Percentiles rank a stretch among this genome's conserved stretches.
Conservation (phyloP, 2,888 invertebrate species). For the Xanthorhoe designata region DNA sequence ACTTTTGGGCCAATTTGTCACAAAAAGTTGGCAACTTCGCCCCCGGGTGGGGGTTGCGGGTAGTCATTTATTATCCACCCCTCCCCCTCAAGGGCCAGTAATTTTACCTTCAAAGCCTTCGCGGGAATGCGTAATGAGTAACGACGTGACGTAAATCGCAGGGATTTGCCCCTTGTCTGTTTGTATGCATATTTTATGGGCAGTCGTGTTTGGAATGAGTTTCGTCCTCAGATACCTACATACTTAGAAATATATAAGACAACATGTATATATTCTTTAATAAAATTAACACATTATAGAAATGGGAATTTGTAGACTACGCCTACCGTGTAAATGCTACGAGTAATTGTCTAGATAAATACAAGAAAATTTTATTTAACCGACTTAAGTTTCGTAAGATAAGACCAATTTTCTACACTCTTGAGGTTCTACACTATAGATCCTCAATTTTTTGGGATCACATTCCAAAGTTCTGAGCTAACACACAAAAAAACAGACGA, state of each 20-base stretch:
- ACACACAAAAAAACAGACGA: too few species aligned
- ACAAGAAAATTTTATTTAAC: too few species aligned
- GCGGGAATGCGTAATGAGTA: conserved; percentile 81
- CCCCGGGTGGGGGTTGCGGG: conserved; percentile 58
- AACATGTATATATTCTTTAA: too few species aligned
- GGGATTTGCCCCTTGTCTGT: conserved; percentile 73
- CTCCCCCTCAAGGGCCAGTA: conserved; percentile 76
- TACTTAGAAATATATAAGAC: not conserved
- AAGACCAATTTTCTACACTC: too few species aligned
- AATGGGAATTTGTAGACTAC: too few species aligned
- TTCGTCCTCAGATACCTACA: conserved; percentile 16
- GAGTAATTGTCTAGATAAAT: too few species aligned
- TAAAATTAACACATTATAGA: too few species aligned
- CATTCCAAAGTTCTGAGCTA: too few species aligned
- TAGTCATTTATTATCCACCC: conserved; percentile 74
- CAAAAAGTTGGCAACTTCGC: conserved; percentile 80
- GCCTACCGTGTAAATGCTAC: too few species aligned
- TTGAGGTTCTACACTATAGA: too few species aligned
- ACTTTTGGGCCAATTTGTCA: conserved; percentile 82
- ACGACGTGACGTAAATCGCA: conserved; percentile 76
- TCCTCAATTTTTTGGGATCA: too few species aligned
- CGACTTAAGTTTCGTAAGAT: too few species aligned
- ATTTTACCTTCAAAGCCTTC: conserved; percentile 81
- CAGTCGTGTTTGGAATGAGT: conserved; percentile 36
- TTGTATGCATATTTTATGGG: conserved; percentile 43